Evolutionary conservation across 2,797 vertebrate genomes (phyloP), one percentile per base, ranked within the genome.

Genomic region (Thaleichthys pacificus): DNA sequence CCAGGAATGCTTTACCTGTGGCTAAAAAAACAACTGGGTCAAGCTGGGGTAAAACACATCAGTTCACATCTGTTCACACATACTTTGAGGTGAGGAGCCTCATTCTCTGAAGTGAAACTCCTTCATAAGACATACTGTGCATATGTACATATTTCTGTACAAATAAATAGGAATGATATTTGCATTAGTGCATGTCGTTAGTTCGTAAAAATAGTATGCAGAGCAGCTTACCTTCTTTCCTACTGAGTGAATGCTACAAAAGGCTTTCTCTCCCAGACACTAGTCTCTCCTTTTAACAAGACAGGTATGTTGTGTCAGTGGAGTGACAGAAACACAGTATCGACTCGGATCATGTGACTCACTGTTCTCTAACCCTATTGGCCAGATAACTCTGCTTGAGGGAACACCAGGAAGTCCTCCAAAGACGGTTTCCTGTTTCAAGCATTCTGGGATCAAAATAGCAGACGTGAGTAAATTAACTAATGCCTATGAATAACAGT

Each of bases 401-500:
- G 62, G 6, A 8, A 64, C 38, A 61, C 12, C 5, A 65, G 19
- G 62, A 65, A 26, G 42, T 26, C 21, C n/a, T 14, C 38, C 21
- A 26, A 15, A 15, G 22, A n/a, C 51, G 22, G 42, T 61, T 66
- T 75, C 56, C 38, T 12, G 69, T 75, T 75, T 70, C 68, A 71
- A 58, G 38, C 28, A 24, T 19, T 32, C 56, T 60, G 66, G 68
- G 63, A 42, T 70, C 57, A 68, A 62, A 51, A 67, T 62, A 30
- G 70, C 69, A 14, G 15, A 28, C n/a, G 49, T 19, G 42, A 61
- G 62, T 61, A 73, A 77, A 69, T 73, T 38, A 73, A n/a, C 35
- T 30, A 15, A 19, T n/a, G 15, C 9, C 5, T 51, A 35, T 35
- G 57, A 19, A 42, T 14, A 51, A 14, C 49, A 51, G 49, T 14